These are phyloP conservation scores for Eristalis tenax DNA, from an alignment of 2,888 invertebrate genomes.

Conservation along the genomic window DNA sequence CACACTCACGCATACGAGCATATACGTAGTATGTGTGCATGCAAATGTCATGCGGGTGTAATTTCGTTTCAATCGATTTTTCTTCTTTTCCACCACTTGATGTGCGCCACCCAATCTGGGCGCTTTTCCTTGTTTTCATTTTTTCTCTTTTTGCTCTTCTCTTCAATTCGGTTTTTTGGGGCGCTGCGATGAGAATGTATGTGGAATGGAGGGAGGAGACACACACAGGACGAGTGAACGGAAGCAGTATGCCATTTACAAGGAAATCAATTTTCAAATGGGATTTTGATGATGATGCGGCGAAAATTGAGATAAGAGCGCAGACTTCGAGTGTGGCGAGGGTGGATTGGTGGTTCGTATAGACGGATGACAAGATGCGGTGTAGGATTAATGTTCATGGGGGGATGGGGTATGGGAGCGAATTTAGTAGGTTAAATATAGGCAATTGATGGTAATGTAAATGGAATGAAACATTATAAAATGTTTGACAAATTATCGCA, in stretches of 20 bases:
- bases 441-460: slow-evolving; percentile 59
- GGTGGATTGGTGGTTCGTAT: not conserved
- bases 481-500: slow-evolving; percentile 55
- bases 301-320: slow-evolving; percentile 65
- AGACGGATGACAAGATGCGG: not conserved
- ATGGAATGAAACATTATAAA: slow-evolving; percentile 51
- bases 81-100: slow-evolving; percentile 38
- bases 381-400: slow-evolving; percentile 19
- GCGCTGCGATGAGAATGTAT: not conserved
- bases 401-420: not conserved
- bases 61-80: slow-evolving; percentile 66
- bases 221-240: slow-evolving; percentile 54
- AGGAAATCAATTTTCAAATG: slow-evolving; percentile 70
- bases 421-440: slow-evolving; percentile 40
- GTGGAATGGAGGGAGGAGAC: slow-evolving; percentile 1
- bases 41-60: slow-evolving; percentile 71
- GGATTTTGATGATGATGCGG: slow-evolving; percentile 71
- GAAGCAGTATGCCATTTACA: slow-evolving; percentile 69
- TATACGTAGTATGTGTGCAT: slow-evolving; percentile 23
- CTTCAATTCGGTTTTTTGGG: not conserved
- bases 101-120: slow-evolving; percentile 27
- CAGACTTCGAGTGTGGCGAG: slow-evolving; percentile 8
- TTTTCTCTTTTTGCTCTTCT: slow-evolving; percentile 25
- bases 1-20: not conserved
- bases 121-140: slow-evolving; percentile 29